Base-by-base conservation (phyloP, 1,140 invertebrate species). In the Zaprionus nigranus region DNA sequence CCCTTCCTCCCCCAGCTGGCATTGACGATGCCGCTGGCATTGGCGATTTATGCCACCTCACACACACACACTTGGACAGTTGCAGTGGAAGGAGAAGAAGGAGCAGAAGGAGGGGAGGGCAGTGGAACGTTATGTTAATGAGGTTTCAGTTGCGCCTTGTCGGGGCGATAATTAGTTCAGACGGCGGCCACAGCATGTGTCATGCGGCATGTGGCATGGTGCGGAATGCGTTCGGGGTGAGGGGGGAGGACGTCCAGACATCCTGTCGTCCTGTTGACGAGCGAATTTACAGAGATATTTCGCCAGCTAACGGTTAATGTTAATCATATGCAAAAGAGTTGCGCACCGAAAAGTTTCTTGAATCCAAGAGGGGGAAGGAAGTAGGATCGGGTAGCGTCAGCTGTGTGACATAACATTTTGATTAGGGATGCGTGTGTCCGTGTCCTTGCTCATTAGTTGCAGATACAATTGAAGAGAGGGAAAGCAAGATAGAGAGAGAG, bases 161-260 rank as follows among this genome's bases (percentile, higher is more conserved):
- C 65, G 67, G 77, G 73, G 73, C 69, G 68, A 63, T 86, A 86
- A 88, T 86, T 86, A 86, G 83, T 83, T 80, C 82, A 82, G 71
- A 83, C 72, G 69, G 66, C 59, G 49, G 53, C 65, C 65, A 40
- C 60, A 61, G 51, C 51, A 68, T 61, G 57, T 17, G 9, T 20
- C 20, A 20, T 58, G 26, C 3, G 30, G 26, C 30, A 58, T 34
- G n/a, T 4, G 40, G 40, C 40, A 43, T 43, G 38, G n/a, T 38
- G 36, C 15, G 54, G 7, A 36, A 36, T 30, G 56, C n/a, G 56
- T 54, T 7, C 53, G 13, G 30, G 0, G 5, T 1, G 38, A 0
- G 0, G 15, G 38, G 5, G 4, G 26, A 26, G 38, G 5, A n/a
- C 0, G 13, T 13, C 12, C 38, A n/a, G 38, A 40, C 38, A 11